Percentiles rank a stretch among this genome's conserved stretches.
phyloP scores from a whole-genome alignment of 2,113 vertebrate species.

The Callopanchax toddi region DNA sequence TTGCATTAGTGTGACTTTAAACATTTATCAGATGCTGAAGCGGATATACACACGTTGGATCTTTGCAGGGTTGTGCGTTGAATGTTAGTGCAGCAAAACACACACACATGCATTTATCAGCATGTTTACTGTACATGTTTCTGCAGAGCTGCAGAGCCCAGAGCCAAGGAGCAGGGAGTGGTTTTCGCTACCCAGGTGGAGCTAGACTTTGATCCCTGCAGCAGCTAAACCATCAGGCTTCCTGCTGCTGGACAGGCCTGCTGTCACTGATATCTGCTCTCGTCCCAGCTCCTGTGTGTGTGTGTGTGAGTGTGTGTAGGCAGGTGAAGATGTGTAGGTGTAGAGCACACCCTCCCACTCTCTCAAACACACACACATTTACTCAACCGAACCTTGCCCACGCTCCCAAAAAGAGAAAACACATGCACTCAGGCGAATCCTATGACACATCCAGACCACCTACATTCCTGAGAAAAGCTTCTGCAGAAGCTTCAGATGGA shows the following conservation, averaged over 20 bases:
- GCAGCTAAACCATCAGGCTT: slow-evolving; percentile 39
- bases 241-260: slow-evolving; percentile 41
- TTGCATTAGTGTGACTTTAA: slow-evolving; percentile 30
- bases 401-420: slow-evolving; percentile 47
- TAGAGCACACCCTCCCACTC: slow-evolving; percentile 22
- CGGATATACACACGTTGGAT: slow-evolving; percentile 6
- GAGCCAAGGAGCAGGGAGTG: slow-evolving; percentile 2
- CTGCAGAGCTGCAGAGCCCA: slow-evolving; percentile 45
- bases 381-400: slow-evolving; percentile 44
- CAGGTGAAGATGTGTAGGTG: slow-evolving; percentile 26
- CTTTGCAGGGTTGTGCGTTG: neutral
- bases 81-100: slow-evolving; percentile 13
- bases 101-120: slow-evolving; percentile 9
- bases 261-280: slow-evolving; percentile 59
- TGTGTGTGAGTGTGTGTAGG: slow-evolving; percentile 19
- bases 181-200: slow-evolving; percentile 48
- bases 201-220: slow-evolving; percentile 57
- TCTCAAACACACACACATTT: neutral
- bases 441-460: slow-evolving; percentile 60
- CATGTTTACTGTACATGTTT: slow-evolving; percentile 23
- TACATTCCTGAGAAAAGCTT: slow-evolving; percentile 37
- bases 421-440: slow-evolving; percentile 24
- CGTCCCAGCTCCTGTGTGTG: slow-evolving; percentile 19
- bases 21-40: slow-evolving; percentile 35
- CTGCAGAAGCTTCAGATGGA: slow-evolving; percentile 39